Conservation (phyloP, 1,140 invertebrate genomes). For the Asbolus verrucosus region DNA sequence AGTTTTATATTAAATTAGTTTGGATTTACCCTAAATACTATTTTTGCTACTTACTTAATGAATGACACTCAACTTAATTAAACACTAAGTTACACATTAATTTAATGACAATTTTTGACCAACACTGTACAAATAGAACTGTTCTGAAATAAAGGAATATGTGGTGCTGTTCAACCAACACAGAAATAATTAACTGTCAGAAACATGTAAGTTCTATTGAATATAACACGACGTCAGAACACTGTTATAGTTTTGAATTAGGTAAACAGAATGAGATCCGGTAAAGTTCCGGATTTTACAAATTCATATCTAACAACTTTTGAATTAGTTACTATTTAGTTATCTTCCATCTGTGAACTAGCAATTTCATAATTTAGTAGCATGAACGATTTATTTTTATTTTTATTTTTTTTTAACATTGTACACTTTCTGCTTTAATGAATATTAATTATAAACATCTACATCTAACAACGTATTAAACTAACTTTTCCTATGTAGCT, state of each 20-base stretch:
- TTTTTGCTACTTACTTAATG: no score
- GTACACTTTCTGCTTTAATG: neutral
- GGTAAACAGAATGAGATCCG: conserved; percentile 30
- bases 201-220: conserved; percentile 38
- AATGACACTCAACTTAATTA: no score
- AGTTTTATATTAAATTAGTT: no score
- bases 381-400: no score
- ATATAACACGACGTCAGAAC: conserved; percentile 35
- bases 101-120: neutral
- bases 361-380: no score
- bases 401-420: neutral
- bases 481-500: no score
- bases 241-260: conserved; percentile 37
- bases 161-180: conserved; percentile 16
- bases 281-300: conserved; percentile 17
- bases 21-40: no score
- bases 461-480: no score
- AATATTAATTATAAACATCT: no score
- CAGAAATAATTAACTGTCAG: conserved; percentile 37
- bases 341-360: neutral
- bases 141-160: conserved; percentile 10
- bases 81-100: no score
- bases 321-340: conserved; percentile 9
- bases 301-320: conserved; percentile 26
- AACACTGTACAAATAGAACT: neutral